Evolutionary conservation across 1,140 invertebrate species (phyloP), one percentile per base, ranked within the genome.

Genomic region (Lethocerus indicus): DNA sequence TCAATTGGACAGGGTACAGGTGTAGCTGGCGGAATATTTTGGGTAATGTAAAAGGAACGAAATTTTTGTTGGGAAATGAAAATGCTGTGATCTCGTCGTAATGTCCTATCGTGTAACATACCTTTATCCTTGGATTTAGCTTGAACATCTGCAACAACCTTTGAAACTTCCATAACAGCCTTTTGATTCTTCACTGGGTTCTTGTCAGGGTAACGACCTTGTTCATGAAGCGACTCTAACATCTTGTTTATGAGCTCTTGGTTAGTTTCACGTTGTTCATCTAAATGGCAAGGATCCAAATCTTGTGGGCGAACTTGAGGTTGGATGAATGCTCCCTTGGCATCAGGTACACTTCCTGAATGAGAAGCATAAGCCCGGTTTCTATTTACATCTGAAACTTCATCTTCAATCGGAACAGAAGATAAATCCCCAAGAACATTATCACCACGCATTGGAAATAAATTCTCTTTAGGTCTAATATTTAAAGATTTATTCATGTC

Each of bases 81-180:
- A 12, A 52, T 25, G 14, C 12, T 29, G n/a, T 20, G 23, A 27
- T 52, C 51, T 26, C 40, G 21, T 13, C 9, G 29, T 12, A 48
- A 14, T n/a, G 51, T 52, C 20, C 35, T 21, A 35, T 41, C 26
- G 32, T 52, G 51, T 12, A 52, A 2, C n/a, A 45, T 14, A 50
- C 49, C 29, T 16, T 23, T n/a, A 3, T 24, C 27, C 25, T 16
- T 20, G 9, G 14, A 35, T 28, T 39, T 35, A 39, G 16, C 23
- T 6, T 13, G 13, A 6, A 13, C 20, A 39, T 3, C 4, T 20
- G 3, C 7, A 20, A 9, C 24, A 4, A 5, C 4, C 47, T 18
- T 29, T 16, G 18, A n/a, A 4, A 12, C 35, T 25, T 12, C 23
- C n/a, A 18, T 13, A 16, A 14, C n/a, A 21, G 21, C 16, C 21